These are phyloP conservation scores for Hydraecia micacea DNA, from an alignment of 2,888 invertebrate species.

Conservation along the genomic window DNA sequence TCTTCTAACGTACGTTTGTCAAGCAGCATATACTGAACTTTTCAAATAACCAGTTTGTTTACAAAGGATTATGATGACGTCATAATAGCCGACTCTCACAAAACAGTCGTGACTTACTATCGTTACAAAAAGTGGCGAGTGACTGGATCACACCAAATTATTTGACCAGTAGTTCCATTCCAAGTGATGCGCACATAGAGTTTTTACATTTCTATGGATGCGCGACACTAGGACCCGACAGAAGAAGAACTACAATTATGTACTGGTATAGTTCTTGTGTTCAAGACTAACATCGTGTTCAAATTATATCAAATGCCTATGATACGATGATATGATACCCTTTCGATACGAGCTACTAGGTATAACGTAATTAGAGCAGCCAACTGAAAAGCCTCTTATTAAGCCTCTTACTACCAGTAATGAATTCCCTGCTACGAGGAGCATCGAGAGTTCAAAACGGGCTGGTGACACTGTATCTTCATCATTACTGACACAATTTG, in stretches of 20 bases:
- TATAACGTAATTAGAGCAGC: no score
- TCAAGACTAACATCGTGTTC: neutral
- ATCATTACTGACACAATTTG: neutral
- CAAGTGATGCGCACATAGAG: neutral
- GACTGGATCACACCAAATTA: neutral
- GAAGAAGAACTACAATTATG: neutral
- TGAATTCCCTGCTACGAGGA: neutral
- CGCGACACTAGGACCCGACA: neutral
- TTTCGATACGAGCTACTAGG: neutral
- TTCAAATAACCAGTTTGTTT: neutral
- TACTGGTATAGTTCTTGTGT: neutral
- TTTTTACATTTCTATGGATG: no score
- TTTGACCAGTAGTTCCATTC: conserved; percentile 20
- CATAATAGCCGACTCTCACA: conserved; percentile 18
- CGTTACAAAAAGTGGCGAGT: conserved; percentile 33
- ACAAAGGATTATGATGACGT: conserved; percentile 18
- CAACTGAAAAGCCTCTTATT: neutral
- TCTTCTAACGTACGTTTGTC: neutral
- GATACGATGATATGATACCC: no score
- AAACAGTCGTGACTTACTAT: conserved; percentile 35
- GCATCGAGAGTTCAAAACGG: neutral
- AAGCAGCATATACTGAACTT: neutral
- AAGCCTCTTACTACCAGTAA: neutral
- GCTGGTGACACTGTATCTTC: neutral
- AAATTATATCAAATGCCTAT: neutral